Evolutionary conservation across 2,888 invertebrate species (phyloP), one percentile per base, ranked within the genome.

Genomic region (Drosophila greeni): DNA sequence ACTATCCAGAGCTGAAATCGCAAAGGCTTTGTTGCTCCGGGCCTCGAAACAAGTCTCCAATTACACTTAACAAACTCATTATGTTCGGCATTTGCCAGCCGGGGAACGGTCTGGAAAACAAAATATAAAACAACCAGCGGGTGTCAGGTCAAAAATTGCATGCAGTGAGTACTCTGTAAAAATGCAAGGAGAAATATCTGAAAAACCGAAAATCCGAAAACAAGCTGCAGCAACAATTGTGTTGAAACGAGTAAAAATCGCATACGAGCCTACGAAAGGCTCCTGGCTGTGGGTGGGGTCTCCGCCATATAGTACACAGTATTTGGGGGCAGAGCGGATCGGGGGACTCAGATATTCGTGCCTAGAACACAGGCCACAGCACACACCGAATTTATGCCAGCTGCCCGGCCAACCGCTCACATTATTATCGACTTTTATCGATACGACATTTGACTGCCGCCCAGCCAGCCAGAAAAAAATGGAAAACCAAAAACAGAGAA

Each of bases 61-160:
- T 82, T 77, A 76, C 79, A 79, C 72, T 75, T 77, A 81, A 82
- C 82, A 81, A 82, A 78, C 82, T 77, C 79, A 82, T 77, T 77
- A 77, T 78, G 73, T 82, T 82, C 73, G 75, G 67, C 40, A 65
- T 69, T 72, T 74, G 72, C 65, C 48, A 49, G 71, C 24, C 60
- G 31, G 42, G 57, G 54, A 65, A 26, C 26, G 34, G 16, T 11
- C 31, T 12, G 39, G n/a, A 18, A 42, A 55, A 51, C 47, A 26
- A 43, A 40, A 18, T 36, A 36, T 29, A 43, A 40, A 65, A 51
- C 20, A 16, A 62, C 62, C 62, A 62, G 66, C 42, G 65, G 66
- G 62, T 62, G 66, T 53, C 37, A 23, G 45, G 62, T 37, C 45
- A 59, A 60, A 29, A 60, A 59, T 59, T 34, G 74, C 76, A 73